Base-by-base conservation (phyloP, 2,113 vertebrate genomes). In the Stegostoma tigrinum region DNA sequence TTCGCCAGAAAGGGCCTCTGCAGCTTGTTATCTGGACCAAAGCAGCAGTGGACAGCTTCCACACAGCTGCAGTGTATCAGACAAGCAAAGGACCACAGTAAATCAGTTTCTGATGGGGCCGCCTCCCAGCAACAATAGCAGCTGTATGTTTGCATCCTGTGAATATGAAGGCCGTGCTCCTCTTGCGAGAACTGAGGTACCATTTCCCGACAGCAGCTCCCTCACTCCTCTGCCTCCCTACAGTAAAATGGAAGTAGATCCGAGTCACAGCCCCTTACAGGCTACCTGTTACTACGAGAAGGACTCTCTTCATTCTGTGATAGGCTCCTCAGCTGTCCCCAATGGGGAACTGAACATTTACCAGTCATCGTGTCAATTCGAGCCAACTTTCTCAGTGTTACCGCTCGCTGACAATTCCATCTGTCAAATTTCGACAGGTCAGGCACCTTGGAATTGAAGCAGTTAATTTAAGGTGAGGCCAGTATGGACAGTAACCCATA, bases 401-500 rank as follows among this genome's bases (percentile, higher is more conserved):
- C 68, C 95, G 8, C 42, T 87, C 1, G 48, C 91, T 42, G 96
- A 96, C 0, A 30, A 48, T 42, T 48, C 96, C 96, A 0, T 5
- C 78, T 0, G 89, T 95, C 67, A 48, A 15, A 95, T 70, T 95
- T 38, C 94, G 21, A 15, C 68, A 4, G 0, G 91, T 95, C 68
- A 97, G 96, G 96, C 96, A 68, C 0, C 97, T 96, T 95, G 96
- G 4, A 96, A 96, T 96, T 98, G 96, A 42, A 96, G 95, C 7
- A n/a, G 96, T 95, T 96, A 96, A 42, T 95, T 96, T 27, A 96
- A 97, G 96, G 96, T 96, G 96, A 96, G 96, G 52, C 34, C 27
- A 0, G n/a, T 38, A 23, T 61, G 15, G 55, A 27, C 64, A 34
- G 55, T 67, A 93, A n/a, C 8, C 89, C 61, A 10, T 17, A 0